Conservation (phyloP, 2,113 vertebrate genomes). For the Phalacrocorax pelagicus region DNA sequence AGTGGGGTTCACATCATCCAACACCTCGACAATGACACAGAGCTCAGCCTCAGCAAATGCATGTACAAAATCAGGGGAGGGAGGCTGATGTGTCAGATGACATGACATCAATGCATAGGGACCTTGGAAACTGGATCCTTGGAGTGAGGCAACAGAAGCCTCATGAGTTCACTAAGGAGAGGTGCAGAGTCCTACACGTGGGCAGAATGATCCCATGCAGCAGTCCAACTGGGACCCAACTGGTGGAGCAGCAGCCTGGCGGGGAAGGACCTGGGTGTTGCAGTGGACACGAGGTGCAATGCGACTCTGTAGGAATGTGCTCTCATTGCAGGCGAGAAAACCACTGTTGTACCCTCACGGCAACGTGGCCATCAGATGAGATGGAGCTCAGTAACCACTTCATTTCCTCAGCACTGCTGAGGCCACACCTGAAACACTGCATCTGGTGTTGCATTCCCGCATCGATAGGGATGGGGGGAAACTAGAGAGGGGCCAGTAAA, state of each 20-base stretch:
- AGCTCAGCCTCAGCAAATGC: not conserved
- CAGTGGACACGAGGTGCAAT: not conserved
- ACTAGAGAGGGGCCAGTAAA: not conserved
- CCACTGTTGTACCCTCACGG: not conserved
- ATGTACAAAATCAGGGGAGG: not conserved
- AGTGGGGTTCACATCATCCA: not conserved
- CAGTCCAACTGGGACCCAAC: not conserved
- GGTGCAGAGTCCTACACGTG: not conserved
- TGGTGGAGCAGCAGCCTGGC: not conserved
- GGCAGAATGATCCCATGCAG: not conserved
- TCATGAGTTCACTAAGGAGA: not conserved
- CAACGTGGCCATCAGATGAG: not conserved
- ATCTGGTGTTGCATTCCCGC: accelerated
- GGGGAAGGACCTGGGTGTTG: not conserved
- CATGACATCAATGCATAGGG: not conserved
- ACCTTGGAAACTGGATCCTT: not conserved
- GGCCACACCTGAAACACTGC: not conserved
- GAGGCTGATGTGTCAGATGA: not conserved
- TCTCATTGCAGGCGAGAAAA: not conserved
- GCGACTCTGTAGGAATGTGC: not conserved
- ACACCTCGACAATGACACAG: not conserved
- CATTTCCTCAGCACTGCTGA: not conserved
- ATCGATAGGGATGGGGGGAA: not conserved
- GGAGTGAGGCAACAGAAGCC: not conserved
- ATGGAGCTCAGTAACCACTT: not conserved